These are phyloP conservation scores for Bombyx mandarina DNA, from an alignment of 1,140 invertebrate genomes.

Conservation along the genomic window DNA sequence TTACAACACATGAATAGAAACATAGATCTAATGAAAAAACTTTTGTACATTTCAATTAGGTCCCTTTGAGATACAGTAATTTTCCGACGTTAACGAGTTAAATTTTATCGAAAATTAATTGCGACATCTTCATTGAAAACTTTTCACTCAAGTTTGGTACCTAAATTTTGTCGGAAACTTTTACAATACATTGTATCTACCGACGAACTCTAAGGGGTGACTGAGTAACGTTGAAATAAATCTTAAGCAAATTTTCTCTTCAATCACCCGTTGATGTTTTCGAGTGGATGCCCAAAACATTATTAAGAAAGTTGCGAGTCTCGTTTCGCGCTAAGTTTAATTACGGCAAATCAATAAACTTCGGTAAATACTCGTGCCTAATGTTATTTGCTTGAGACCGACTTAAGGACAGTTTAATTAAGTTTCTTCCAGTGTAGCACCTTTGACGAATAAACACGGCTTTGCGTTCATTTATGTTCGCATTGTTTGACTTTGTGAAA, in stretches of 20 bases:
- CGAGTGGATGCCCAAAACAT: conserved; percentile 19
- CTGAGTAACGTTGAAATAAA: conserved; percentile 27
- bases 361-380: conserved; percentile 4
- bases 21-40: conserved; percentile 56
- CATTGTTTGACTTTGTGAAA: too few relatives aligned
- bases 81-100: conserved; percentile 64
- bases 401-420: conserved; percentile 13
- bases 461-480: too few relatives aligned
- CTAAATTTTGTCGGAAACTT: conserved; percentile 52
- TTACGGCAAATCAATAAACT: conserved; percentile 20
- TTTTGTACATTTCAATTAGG: conserved; percentile 61
- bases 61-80: conserved; percentile 50
- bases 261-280: conserved; percentile 25
- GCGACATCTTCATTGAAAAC: conserved; percentile 65
- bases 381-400: conserved; percentile 9
- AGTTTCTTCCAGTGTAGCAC: conserved; percentile 1
- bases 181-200: conserved; percentile 32
- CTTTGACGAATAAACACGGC: too few relatives aligned
- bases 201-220: conserved; percentile 21
- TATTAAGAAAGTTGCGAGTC: conserved; percentile 22
- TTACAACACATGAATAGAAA: conserved; percentile 2
- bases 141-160: conserved; percentile 58
- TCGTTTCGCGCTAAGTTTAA: conserved; percentile 20
- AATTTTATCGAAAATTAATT: conserved; percentile 70
- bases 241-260: conserved; percentile 37